Conservation (phyloP, 2,888 invertebrate genomes). For the Plebejus melissa region DNA sequence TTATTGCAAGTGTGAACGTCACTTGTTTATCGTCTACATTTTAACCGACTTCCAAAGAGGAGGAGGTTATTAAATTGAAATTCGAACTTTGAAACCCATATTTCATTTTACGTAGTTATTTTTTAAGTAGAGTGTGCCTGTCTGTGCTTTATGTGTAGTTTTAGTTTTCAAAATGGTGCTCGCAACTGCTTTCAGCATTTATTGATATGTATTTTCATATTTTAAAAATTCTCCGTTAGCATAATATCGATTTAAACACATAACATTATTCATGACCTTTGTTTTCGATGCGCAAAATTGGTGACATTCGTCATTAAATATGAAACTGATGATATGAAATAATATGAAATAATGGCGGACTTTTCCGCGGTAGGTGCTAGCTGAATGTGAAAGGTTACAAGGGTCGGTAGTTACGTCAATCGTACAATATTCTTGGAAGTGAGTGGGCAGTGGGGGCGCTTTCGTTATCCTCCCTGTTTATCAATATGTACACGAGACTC, state of each 20-base stretch:
- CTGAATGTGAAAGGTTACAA: slow-evolving; percentile 9
- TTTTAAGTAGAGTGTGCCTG: too few species aligned
- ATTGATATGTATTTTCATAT: too few species aligned
- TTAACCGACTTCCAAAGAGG: too few species aligned
- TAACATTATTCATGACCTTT: too few species aligned
- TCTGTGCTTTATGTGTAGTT: neutral
- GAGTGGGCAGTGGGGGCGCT: neutral
- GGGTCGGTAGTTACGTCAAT: neutral
- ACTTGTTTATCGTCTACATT: neutral
- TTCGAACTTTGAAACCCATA: neutral
- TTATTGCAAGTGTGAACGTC: slow-evolving; percentile 28
- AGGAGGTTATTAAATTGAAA: neutral
- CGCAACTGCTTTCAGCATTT: too few species aligned
- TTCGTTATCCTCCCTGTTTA: neutral
- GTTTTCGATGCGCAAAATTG: neutral
- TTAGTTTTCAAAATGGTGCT: too few species aligned
- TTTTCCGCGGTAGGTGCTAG: neutral
- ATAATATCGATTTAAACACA: too few species aligned
- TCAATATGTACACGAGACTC: too few species aligned
- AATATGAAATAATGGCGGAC: neutral
- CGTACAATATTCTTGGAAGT: neutral
- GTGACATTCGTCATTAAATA: neutral
- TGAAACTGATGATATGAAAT: neutral
- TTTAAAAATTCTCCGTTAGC: too few species aligned
- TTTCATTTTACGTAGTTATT: too few species aligned